Evolutionary conservation across 2,888 invertebrate species (phyloP), one percentile per base, ranked within the genome.

Genomic region (Eupithecia abbreviata): DNA sequence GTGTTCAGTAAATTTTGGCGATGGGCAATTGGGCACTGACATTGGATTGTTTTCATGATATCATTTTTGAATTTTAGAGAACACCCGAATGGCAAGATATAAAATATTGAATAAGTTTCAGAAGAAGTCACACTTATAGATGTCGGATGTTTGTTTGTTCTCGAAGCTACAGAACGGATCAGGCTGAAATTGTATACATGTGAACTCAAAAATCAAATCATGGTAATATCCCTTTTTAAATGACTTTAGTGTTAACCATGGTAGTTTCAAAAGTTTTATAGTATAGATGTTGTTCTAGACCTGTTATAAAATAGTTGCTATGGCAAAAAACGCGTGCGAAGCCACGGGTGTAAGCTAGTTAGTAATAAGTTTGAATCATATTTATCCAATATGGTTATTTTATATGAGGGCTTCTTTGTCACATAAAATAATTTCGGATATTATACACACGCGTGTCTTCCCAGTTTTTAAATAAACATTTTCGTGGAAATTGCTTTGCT

Each of bases 1-100:
- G 62, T 30, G 62, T 62, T 30, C 62, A 62, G 62, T 62, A 62
- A 62, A 62, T 62, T 62, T 62, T 62, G 62, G 62, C 62, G 10
- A 62, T 12, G 18, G 62, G 18, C 10, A 62, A 3, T 62, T 12
- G 18, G 62, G 18, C 10, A 62, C 9, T 62, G 18, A 12, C 9
- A 62, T 62, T 7, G 9, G 30, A 62, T 62, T 62, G 30, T 62
- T 58, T 58, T 62, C 30, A 12, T 62, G 12, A 12, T 62, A 62
- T 62, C 30, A 12, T 62, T 62, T 18, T 62, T 10, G 62, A 0
- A 62, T 62, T 58, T 30, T 9, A 9, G 55, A 30, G 9, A 4
- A 30, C 4, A 30, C 18, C 18, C 30, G 12, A 18, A 62, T 62
- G 3, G 18, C 30, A 30, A 30, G 58, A 18, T 62, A 12, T 30